Evolutionary conservation across 2,797 vertebrate species (phyloP).

Genomic region (Acanthis flammea): DNA sequence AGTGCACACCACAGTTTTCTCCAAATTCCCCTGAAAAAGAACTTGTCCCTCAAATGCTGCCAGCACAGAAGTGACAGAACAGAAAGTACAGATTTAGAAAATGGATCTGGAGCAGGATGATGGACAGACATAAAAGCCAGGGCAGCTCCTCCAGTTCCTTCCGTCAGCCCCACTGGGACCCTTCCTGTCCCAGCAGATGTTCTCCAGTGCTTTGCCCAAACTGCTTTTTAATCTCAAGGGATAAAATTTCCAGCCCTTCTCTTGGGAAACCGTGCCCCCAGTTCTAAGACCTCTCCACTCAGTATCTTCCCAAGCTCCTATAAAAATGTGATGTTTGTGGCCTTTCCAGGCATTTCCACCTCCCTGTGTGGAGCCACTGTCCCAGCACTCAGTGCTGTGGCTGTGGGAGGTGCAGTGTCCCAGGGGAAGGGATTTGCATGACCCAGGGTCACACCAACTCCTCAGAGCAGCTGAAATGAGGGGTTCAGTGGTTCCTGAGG

Average conservation of each 20-base stretch:
- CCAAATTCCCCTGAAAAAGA: neutral
- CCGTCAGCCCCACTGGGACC: neutral
- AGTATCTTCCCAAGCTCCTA: neutral
- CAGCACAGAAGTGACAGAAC: neutral
- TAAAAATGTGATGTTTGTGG: neutral
- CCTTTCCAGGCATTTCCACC: neutral
- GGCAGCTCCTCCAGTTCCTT: slow-evolving; percentile 6
- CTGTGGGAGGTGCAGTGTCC: neutral
- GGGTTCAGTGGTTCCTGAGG: neutral
- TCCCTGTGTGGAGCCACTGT: neutral
- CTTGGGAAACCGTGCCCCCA: neutral
- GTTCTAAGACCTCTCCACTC: neutral
- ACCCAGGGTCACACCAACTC: neutral
- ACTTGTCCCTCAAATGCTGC: neutral
- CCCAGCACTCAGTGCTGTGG: neutral
- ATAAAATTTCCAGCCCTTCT: neutral
- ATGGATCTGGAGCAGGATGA: slow-evolving; percentile 23
- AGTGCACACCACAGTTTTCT: neutral
- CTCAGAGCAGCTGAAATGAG: neutral
- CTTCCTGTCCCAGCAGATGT: slow-evolving; percentile 27
- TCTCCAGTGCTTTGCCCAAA: neutral
- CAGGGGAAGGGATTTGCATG: neutral
- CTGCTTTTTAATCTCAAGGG: neutral
- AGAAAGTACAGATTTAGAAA: neutral
- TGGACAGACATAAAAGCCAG: slow-evolving; percentile 18